Percentiles rank a stretch among this genome's conserved stretches.
These are phyloP conservation scores for Drosophila simulans DNA, from an alignment of 1,140 invertebrate genomes.

Conservation along the genomic window DNA sequence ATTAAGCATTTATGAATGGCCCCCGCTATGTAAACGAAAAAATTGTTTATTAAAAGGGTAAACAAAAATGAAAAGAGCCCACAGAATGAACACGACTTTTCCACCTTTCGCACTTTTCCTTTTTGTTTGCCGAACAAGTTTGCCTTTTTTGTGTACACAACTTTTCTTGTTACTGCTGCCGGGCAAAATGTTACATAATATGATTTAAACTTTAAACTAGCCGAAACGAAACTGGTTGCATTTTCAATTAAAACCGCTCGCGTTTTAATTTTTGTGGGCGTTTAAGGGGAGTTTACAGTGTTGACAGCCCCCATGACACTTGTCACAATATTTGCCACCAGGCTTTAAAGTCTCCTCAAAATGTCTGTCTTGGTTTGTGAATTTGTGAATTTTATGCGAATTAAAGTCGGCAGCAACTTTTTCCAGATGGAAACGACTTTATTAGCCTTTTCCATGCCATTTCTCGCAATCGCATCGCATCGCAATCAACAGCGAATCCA, in stretches of 20 bases:
- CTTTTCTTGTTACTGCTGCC: slow-evolving; percentile 10
- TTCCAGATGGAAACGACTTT: slow-evolving; percentile 62
- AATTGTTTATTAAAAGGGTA: slow-evolving; percentile 75
- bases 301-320: slow-evolving; percentile 72
- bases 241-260: slow-evolving; percentile 65
- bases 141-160: slow-evolving; percentile 33
- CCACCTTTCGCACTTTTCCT: slow-evolving; percentile 4
- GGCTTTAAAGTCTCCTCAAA: slow-evolving; percentile 17
- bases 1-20: slow-evolving; percentile 55
- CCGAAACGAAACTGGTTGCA: slow-evolving; percentile 44
- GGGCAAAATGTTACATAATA: slow-evolving; percentile 60
- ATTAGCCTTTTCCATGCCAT: slow-evolving; percentile 54
- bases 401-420: slow-evolving; percentile 43
- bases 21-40: slow-evolving; percentile 40
- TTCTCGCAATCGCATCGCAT: slow-evolving; percentile 42
- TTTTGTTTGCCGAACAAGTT: slow-evolving; percentile 39
- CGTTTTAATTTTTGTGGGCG: slow-evolving; percentile 49
- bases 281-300: slow-evolving; percentile 31
- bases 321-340: slow-evolving; percentile 70
- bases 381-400: slow-evolving; percentile 45
- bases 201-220: slow-evolving; percentile 33
- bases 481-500: slow-evolving; percentile 29
- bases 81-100: not conserved
- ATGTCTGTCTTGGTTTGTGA: slow-evolving; percentile 7
- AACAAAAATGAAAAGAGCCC: slow-evolving; percentile 50